Evolutionary conservation across 2,888 invertebrate genomes (phyloP), one percentile per base, ranked within the genome.

Genomic region (Tiphia femorata): DNA sequence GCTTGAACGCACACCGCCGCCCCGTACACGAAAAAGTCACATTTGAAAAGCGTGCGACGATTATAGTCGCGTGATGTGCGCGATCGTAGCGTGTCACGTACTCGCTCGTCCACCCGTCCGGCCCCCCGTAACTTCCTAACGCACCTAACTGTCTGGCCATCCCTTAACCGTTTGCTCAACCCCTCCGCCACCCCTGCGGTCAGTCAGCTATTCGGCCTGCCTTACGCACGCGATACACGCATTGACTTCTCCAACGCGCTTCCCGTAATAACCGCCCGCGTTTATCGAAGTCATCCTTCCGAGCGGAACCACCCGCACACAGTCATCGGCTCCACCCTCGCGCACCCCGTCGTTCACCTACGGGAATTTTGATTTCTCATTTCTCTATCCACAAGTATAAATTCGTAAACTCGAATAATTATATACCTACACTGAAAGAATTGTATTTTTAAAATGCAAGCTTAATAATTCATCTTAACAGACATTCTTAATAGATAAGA

Each of bases 171-270:
- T 62, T 67, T 69, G 63, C 62, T 58, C 73, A 62, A 70, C 68
- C 69, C 70, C 70, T 54, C 46, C 23, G 58, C 62, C 62, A 59
- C 5, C 58, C 69, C 70, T 68, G 73, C 65, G 77, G 78, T 75
- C 76, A 77, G 75, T 77, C 77, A 80, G 79, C 75, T 72, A 75
- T 70, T 76, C 76, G 72, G 61, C 58, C 65, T 55, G 49, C 49
- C 56, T 47, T 33, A 33, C 23, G 77, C 80, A 79, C 77, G 79
- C 80, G 72, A 79, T 77, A 63, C 70, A 70, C 67, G 75, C 80
- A 80, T 79, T 79, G 78, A 77, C 78, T 80, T 72, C 47, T 44
- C 58, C 46, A 42, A 52, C 67, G 61, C 66, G 64, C 59, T 14
- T 20, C 6, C 14, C 5, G 14, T 20, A 8, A 46, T 23, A n/a